phyloP scores from a whole-genome alignment of 2,888 invertebrate genomes.

The Leptodirus hochenwartii region DNA sequence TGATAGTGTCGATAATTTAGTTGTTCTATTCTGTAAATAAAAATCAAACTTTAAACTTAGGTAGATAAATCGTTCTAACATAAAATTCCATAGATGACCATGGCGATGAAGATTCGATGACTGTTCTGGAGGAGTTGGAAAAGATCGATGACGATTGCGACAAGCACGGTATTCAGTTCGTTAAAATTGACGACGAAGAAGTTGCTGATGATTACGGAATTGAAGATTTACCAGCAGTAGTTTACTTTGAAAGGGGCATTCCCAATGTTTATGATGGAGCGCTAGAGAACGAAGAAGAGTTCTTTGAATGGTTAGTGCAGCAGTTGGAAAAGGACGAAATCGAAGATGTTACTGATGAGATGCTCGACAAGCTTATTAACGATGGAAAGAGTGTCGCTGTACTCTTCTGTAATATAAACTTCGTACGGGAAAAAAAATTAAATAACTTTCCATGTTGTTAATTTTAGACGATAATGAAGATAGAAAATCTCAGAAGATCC shows the following conservation, averaged over 20 bases:
- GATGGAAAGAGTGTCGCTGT: constrained; percentile 81
- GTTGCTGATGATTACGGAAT: constrained; percentile 79
- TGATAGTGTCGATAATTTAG: constrained; percentile 76
- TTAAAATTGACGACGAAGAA: constrained; percentile 73
- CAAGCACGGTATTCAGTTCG: constrained; percentile 81
- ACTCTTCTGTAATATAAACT: constrained; percentile 58
- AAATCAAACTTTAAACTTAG: not conserved
- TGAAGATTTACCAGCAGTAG: constrained; percentile 62
- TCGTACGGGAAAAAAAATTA: constrained; percentile 3
- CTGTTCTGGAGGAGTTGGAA: constrained; percentile 69
- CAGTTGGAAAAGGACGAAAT: constrained; percentile 86
- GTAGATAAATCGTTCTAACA: too few relatives aligned
- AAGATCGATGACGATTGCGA: constrained; percentile 90
- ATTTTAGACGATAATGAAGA: constrained; percentile 72
- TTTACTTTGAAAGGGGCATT: constrained; percentile 85
- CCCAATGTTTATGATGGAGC: constrained; percentile 86
- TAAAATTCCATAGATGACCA: constrained; percentile 56
- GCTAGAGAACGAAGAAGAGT: constrained; percentile 74
- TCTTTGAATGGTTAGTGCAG: constrained; percentile 70
- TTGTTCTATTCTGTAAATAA: constrained; percentile 76
- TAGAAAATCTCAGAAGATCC: constrained; percentile 64
- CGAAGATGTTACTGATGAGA: constrained; percentile 87
- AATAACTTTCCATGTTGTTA: constrained; percentile 7
- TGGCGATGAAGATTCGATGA: constrained; percentile 75
- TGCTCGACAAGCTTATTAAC: constrained; percentile 76